Evolutionary conservation across 2,797 vertebrate genomes (phyloP), one percentile per base, ranked within the genome.

Genomic region (Aeoliscus strigatus): DNA sequence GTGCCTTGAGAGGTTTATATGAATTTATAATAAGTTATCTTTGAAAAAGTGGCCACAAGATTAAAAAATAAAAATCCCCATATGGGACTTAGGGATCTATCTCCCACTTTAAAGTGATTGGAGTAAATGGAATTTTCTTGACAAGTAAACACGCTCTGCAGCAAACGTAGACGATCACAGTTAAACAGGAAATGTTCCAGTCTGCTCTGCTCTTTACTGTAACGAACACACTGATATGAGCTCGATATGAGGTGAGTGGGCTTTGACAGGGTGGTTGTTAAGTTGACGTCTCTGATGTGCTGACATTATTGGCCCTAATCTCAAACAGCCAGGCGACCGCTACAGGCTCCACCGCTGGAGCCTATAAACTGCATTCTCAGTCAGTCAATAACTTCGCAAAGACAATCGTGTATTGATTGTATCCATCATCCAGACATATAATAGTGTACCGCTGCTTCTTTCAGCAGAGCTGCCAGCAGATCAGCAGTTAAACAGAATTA

Each of bases 401-500:
- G 39, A 49, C 49, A 62, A 65, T 47, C 42, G 50, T 49, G 24
- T 52, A 73, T 70, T 23, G 68, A 72, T 66, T 60, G 17, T 13
- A 15, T 52, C 30, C 23, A 16, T 29, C 40, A 50, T 51, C 28
- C 36, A 59, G 35, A 57, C 35, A n/a, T n/a, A n/a, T n/a, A n/a
- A 47, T 26, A 4, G 41, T 37, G 29, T 25, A 34, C 26, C 32
- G 28, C 27, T 50, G 17, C 18, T 53, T 40, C 16, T 24, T 60
- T 28, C 56, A 31, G 58, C 49, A 32, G 44, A 38, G 33, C 51
- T 36, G 54, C 51, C 57, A 61, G 53, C 51, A 50, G 62, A 59
- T 67, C 51, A 34, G 39, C 42, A 62, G 56, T 67, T 75, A 78
- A 84, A 81, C 51, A 66, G 65, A 65, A 61, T 77, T 73, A 74